Percentiles rank a stretch among this genome's conserved stretches.
phyloP scores from a whole-genome alignment of 2,797 vertebrate genomes.

The Knipowitschia caucasica region DNA sequence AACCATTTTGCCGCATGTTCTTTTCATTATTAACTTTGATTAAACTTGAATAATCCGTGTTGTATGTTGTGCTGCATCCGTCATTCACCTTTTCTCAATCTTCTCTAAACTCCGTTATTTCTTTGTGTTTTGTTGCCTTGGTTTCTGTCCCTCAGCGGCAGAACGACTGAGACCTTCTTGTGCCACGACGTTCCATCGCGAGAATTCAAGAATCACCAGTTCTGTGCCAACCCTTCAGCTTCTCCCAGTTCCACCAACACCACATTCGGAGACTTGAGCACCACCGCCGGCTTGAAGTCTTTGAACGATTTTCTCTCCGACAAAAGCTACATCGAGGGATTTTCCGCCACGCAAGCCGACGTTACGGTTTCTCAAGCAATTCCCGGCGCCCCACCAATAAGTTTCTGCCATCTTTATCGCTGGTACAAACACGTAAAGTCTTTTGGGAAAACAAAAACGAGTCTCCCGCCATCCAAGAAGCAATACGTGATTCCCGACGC shows the following conservation, averaged over 20 bases:
- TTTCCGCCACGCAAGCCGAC: slow-evolving; percentile 85
- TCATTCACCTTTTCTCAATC: slow-evolving; percentile 46
- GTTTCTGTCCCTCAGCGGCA: slow-evolving; percentile 72
- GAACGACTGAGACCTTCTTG: slow-evolving; percentile 53
- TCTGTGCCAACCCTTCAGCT: slow-evolving; percentile 5
- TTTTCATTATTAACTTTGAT: too few relatives aligned
- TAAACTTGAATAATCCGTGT: too few relatives aligned
- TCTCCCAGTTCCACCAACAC: slow-evolving; percentile 61
- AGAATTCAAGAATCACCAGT: slow-evolving; percentile 50
- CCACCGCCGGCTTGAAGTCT: slow-evolving; percentile 79
- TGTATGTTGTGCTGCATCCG: too few relatives aligned
- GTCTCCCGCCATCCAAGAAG: slow-evolving; percentile 82
- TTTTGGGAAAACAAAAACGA: slow-evolving; percentile 80
- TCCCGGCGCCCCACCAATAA: slow-evolving; percentile 75
- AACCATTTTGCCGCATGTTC: too few relatives aligned
- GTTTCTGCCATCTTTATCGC: slow-evolving; percentile 84
- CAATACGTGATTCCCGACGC: slow-evolving; percentile 79
- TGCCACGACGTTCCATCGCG: slow-evolving; percentile 50
- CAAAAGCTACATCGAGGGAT: slow-evolving; percentile 92
- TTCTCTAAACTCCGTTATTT: too few relatives aligned
- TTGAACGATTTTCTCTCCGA: slow-evolving; percentile 87
- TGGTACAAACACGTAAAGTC: slow-evolving; percentile 96
- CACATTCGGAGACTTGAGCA: slow-evolving; percentile 89
- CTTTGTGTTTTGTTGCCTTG: slow-evolving; percentile 69
- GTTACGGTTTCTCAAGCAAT: slow-evolving; percentile 83